phyloP scores from a whole-genome alignment of 2,797 vertebrate species.

The Halcyon leucocephala region DNA sequence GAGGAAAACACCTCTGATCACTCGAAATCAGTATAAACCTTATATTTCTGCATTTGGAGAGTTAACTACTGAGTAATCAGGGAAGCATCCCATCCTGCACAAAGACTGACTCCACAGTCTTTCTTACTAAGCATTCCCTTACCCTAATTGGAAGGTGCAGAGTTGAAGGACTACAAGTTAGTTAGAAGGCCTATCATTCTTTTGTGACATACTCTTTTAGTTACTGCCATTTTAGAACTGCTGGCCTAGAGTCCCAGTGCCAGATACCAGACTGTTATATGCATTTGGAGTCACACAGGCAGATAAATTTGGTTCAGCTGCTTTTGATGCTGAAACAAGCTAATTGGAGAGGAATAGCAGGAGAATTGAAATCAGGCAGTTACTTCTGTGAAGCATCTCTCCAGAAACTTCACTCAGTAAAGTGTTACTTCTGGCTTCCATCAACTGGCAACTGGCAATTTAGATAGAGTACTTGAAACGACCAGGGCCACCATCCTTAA shows the following conservation, averaged over 20 bases:
- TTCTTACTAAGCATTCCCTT: background rate
- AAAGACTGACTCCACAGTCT: background rate
- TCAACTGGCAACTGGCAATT: slow-evolving; percentile 30
- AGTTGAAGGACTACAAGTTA: background rate
- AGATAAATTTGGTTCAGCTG: background rate
- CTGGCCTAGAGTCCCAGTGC: background rate
- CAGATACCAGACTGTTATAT: background rate
- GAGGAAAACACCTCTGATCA: background rate
- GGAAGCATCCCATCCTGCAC: background rate
- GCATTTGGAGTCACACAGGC: background rate
- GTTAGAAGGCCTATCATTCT: background rate
- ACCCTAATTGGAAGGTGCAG: background rate
- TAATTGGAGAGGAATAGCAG: background rate
- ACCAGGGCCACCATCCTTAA: background rate
- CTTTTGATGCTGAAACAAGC: background rate
- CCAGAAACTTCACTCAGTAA: background rate
- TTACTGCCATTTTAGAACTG: background rate
- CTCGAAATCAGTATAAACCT: background rate
- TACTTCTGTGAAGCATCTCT: background rate
- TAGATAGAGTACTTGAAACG: background rate
- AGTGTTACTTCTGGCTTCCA: slow-evolving; percentile 38
- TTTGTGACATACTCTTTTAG: background rate
- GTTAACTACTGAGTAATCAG: background rate
- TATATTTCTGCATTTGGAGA: background rate
- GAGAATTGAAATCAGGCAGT: background rate